Percentiles rank a stretch among this genome's conserved stretches.
Evolutionary conservation across 1,140 invertebrate species (phyloP).

Genomic region (Rhagoletis zephyria): DNA sequence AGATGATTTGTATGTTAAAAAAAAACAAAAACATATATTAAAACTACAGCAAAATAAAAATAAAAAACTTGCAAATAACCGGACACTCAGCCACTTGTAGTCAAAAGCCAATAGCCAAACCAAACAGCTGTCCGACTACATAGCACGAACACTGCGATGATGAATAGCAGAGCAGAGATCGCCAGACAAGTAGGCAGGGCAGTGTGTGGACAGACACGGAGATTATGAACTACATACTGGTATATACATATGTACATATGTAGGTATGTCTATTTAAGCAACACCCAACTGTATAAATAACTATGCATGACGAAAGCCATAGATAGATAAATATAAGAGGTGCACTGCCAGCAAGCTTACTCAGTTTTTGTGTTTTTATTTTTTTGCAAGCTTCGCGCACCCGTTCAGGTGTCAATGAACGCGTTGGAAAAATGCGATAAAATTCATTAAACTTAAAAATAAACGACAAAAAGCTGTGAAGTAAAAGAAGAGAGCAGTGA

Average conservation of each 20-base stretch:
- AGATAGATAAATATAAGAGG: neutral
- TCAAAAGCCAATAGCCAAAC: neutral
- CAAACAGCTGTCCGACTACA: neutral
- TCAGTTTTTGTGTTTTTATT: neutral
- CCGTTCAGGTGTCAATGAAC: slow-evolving; percentile 36
- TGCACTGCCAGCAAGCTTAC: neutral
- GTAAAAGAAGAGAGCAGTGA: neutral
- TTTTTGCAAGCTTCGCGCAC: neutral
- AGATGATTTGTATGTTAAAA: neutral
- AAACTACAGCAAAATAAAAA: neutral
- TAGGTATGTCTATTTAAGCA: neutral
- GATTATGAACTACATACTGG: neutral
- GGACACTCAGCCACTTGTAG: neutral
- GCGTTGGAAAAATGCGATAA: slow-evolving; percentile 20
- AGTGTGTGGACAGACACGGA: neutral
- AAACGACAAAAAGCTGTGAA: neutral
- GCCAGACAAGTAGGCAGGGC: slow-evolving; percentile 19
- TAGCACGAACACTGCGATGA: neutral
- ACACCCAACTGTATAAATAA: neutral
- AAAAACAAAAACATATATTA: neutral
- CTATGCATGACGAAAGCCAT: neutral
- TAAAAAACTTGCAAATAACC: neutral
- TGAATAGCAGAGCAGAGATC: neutral
- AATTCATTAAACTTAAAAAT: slow-evolving; percentile 37
- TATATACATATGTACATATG: neutral